Evolutionary conservation across 2,888 invertebrate genomes (phyloP).

Genomic region (Pollenia angustigena): DNA sequence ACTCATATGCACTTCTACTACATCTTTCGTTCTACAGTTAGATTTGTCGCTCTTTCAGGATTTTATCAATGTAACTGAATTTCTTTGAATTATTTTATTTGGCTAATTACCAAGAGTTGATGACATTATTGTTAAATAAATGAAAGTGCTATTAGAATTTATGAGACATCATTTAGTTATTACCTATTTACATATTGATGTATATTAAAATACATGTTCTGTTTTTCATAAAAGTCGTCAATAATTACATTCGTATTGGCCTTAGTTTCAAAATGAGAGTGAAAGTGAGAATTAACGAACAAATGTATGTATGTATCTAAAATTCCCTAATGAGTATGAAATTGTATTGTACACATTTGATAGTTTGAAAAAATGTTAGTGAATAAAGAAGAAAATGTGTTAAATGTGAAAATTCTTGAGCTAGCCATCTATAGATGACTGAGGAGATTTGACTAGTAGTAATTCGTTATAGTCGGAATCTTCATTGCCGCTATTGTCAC

Average conservation of each 20-base stretch:
- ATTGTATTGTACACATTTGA: slow-evolving; percentile 32
- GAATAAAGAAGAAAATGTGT: neutral
- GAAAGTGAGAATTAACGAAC: neutral
- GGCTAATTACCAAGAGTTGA: slow-evolving; percentile 29
- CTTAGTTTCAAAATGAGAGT: neutral
- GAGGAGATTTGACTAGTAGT: slow-evolving; percentile 82
- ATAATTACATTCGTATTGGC: neutral
- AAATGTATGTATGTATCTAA: neutral
- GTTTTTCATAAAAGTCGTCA: neutral
- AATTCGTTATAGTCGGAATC: slow-evolving; percentile 84
- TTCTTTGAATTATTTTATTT: slow-evolving; percentile 6
- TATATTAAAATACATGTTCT: neutral
- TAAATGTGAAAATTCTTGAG: slow-evolving; percentile 60
- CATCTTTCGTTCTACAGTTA: neutral
- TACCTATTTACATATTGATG: neutral
- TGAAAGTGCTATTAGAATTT: no score
- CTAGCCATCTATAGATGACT: slow-evolving; percentile 81
- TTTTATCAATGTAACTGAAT: neutral
- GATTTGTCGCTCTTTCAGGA: neutral
- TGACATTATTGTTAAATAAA: neutral
- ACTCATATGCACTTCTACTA: neutral
- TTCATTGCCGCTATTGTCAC: slow-evolving; percentile 82
- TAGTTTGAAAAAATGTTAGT: slow-evolving; percentile 3
- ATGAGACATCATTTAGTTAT: neutral
- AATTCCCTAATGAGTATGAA: slow-evolving; percentile 48